Conservation (phyloP, 2,888 invertebrate species). For the Tanypteryx hageni region DNA sequence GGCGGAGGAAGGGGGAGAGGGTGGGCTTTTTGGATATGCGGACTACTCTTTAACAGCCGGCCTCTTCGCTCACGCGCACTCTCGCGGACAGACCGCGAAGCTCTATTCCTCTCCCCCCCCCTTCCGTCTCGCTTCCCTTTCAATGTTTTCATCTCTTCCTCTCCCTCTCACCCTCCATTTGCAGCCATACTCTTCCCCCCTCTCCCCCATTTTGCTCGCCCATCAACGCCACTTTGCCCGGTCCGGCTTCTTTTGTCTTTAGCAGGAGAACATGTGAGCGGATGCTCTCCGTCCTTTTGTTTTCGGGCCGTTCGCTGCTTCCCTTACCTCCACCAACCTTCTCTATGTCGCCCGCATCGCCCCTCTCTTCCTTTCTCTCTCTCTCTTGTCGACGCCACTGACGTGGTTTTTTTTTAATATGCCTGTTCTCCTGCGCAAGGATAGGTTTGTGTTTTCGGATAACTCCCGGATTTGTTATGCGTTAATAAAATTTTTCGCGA, state of each 20-base stretch:
- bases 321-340: slow-evolving; percentile 18
- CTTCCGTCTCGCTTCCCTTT: not conserved
- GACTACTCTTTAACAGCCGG: not conserved
- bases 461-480: not conserved
- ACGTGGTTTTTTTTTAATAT: slow-evolving; percentile 20
- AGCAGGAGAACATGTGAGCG: slow-evolving; percentile 43
- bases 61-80: not conserved
- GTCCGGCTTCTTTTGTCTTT: slow-evolving; percentile 56
- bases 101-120: not conserved
- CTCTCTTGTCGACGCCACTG: slow-evolving; percentile 2
- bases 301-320: slow-evolving; percentile 43
- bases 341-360: not conserved
- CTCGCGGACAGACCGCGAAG: slow-evolving; percentile 18
- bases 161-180: not conserved
- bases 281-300: slow-evolving; percentile 58
- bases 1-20: not conserved
- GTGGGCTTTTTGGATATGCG: not conserved
- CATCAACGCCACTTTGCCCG: slow-evolving; percentile 53
- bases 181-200: too few species aligned
- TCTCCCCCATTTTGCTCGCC: not conserved
- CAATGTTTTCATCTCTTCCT: not conserved
- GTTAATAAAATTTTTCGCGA: not conserved
- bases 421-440: not conserved
- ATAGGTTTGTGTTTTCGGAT: not conserved
- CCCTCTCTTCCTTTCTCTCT: not conserved